Base-by-base conservation (phyloP, 2,113 vertebrate genomes). In the Mungos mungo region DNA sequence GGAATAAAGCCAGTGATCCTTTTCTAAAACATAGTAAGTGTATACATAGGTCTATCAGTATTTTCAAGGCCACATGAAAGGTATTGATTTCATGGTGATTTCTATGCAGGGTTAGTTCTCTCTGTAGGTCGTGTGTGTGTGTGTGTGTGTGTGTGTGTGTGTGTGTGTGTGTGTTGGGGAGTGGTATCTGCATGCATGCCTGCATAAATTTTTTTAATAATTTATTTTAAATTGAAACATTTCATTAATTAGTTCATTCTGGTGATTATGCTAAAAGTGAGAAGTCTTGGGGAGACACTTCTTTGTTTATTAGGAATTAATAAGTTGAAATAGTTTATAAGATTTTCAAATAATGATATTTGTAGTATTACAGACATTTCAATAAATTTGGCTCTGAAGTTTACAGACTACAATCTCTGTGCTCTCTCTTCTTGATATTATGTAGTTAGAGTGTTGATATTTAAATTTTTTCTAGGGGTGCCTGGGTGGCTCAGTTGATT, bases 41-140 rank as follows among this genome's bases (percentile, higher is more conserved):
- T 93, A 85, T 97, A 80, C 63, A 35, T 90, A 93, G 88, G 72
- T 90, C 93, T 71, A 0, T 97, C 83, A 77, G 69, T 90, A 90
- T 90, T 97, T 94, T 96, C 79, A 95, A 74, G 29, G 52, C 76
- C 85, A 93, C 84, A 83, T 68, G 90, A 96, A 97, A 97, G 96
- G 23, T 83, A 83, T 68, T 88, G 83, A 97, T 96, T 96, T 96
- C 69, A 72, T 92, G 93, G 88, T 96, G 80, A 90, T 96, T 97
- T 96, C 90, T 60, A 12, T 80, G 69, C 60, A 96, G 74, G 63
- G 66, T 71, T 76, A 33, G 54, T 96, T 92, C 71, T 81, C 60
- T 96, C 72, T 45, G 9, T 76, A 92, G 71, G 45, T 83, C 23
- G 57, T 68, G 68, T 57, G 21, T 19, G 15, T 47, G 76, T 63